phyloP scores from a whole-genome alignment of 2,888 invertebrate genomes.

The Acanthopleura granulata region DNA sequence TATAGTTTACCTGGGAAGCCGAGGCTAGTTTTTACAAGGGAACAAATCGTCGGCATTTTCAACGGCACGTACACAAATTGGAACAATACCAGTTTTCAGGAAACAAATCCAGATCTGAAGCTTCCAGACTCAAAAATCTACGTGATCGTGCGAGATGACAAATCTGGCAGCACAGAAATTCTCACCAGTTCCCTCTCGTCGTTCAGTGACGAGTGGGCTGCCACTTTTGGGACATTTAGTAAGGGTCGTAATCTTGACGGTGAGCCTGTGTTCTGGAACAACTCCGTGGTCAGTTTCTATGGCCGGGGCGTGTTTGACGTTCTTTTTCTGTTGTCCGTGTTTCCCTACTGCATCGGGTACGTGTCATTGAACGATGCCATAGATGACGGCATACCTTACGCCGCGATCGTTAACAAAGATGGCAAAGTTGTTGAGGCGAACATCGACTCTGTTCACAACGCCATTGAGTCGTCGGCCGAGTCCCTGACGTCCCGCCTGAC shows the following conservation, averaged over 20 bases:
- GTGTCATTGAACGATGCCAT: slow-evolving; percentile 48
- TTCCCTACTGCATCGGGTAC: slow-evolving; percentile 56
- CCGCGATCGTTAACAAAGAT: slow-evolving; percentile 42
- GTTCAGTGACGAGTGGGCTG: slow-evolving; percentile 49
- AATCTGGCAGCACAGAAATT: slow-evolving; percentile 60
- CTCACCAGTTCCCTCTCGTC: slow-evolving; percentile 56
- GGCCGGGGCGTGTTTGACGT: slow-evolving; percentile 49
- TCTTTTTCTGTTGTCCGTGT: slow-evolving; percentile 46
- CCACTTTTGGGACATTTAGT: slow-evolving; percentile 48
- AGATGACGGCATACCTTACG: slow-evolving; percentile 34
- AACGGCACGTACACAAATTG: slow-evolving; percentile 55
- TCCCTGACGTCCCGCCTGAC: slow-evolving; percentile 27
- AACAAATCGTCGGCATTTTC: slow-evolving; percentile 59
- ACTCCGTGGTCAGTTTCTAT: slow-evolving; percentile 35
- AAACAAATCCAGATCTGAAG: slow-evolving; percentile 38
- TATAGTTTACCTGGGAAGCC: slow-evolving; percentile 50
- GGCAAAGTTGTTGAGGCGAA: slow-evolving; percentile 41
- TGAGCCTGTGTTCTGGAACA: slow-evolving; percentile 41
- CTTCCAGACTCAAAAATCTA: slow-evolving; percentile 49
- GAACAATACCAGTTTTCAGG: slow-evolving; percentile 48
- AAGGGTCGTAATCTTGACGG: slow-evolving; percentile 25
- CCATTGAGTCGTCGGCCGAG: slow-evolving; percentile 42
- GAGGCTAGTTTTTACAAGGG: slow-evolving; percentile 46
- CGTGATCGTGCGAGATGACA: slow-evolving; percentile 57
- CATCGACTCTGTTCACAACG: slow-evolving; percentile 39